Evolutionary conservation across 1,140 invertebrate genomes (phyloP), one percentile per base, ranked within the genome.

Genomic region (Macrocentrus cingulum): DNA sequence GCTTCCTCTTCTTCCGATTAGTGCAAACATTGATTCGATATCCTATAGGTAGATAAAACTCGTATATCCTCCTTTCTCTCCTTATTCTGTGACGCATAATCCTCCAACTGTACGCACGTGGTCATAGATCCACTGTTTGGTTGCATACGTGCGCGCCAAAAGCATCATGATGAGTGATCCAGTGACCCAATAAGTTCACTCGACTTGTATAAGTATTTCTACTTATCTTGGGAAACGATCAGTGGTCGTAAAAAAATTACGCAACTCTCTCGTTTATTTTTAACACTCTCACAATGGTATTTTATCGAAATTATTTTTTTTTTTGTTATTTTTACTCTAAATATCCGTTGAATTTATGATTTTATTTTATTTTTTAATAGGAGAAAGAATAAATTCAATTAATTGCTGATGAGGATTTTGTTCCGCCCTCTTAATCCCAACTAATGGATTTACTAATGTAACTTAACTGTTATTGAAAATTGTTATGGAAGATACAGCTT

Each of bases 181-280:
- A 69, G 66, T 68, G 66, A 71, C 67, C 68, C 58, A 68, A 56
- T 59, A 64, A 60, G 49, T 51, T 51, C 49, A 37, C 49, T 36
- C 18, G 32, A 16, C 49, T 36, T 16, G 32, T 29, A 29, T 34
- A 15, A 29, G 20, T 19, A 7, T 42, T 50, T 49, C 42, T 36
- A 36, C 29, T 23, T 48, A 36, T 48, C 29, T 4, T 11, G 18
- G 18, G 50, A 52, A 41, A 52, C 18, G 46, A 49, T 49, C 29
- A n/a, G 5, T 15, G 9, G 16, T 13, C 9, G 34, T 8, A 49
- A 49, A 49, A 49, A 49, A 49, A 49, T 49, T 49, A 49, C 13
- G 23, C 46, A 49, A 49, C 46, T 49, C 46, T 49, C 46, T 49
- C 46, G 19, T 49, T 49, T 22, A 49, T 49, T 13, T 32, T 29